Percentiles rank a stretch among this genome's conserved stretches.
phyloP scores from a whole-genome alignment of 2,888 invertebrate species.

The Brenthis hecate region DNA sequence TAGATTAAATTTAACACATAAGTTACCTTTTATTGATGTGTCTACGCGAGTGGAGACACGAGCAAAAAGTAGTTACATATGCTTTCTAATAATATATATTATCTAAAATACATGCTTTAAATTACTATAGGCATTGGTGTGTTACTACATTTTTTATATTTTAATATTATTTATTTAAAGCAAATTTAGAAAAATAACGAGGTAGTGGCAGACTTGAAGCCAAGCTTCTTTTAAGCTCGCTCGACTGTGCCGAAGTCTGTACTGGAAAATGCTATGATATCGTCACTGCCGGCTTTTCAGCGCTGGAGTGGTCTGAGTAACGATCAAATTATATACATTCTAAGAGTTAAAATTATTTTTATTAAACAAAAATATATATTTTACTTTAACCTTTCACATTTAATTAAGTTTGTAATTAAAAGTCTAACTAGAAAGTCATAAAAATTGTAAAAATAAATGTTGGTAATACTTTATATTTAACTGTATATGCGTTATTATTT shows the following conservation, averaged over 20 bases:
- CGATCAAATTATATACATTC: conserved; percentile 43
- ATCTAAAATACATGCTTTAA: not conserved
- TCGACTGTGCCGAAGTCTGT: conserved; percentile 52
- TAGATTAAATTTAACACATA: too few relatives aligned
- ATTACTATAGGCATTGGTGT: not conserved
- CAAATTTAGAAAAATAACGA: conserved; percentile 71
- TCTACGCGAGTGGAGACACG: too few relatives aligned
- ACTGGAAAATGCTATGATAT: conserved; percentile 56
- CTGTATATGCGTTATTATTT: not conserved
- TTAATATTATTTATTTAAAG: conserved; percentile 72
- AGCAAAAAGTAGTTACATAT: not conserved
- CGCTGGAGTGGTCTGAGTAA: conserved; percentile 41
- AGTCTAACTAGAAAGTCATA: not conserved
- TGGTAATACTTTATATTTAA: not conserved
- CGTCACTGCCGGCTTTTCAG: conserved; percentile 46
- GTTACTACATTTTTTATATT: conserved; percentile 61
- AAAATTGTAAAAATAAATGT: not conserved
- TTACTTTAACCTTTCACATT: conserved; percentile 9
- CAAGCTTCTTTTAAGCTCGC: conserved; percentile 50
- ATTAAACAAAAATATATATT: not conserved
- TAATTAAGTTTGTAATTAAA: conserved; percentile 7
- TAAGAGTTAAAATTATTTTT: conserved; percentile 13
- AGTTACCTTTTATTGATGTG: too few relatives aligned
- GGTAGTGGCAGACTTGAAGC: conserved; percentile 47
- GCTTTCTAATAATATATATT: not conserved